Conservation (phyloP, 2,113 vertebrate species). For the Leucopsar rothschildi region DNA sequence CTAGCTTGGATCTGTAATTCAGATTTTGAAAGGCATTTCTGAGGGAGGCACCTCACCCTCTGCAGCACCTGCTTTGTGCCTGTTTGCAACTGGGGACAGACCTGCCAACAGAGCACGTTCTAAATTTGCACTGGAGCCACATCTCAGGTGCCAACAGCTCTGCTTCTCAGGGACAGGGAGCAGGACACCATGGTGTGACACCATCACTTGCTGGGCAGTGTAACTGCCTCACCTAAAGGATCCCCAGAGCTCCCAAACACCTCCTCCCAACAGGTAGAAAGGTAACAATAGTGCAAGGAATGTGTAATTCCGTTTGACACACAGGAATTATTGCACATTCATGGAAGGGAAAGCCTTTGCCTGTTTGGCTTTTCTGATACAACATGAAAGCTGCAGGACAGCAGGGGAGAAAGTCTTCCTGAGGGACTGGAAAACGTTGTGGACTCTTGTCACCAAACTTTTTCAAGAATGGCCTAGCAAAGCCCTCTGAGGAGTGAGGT, state of each 20-base stretch:
- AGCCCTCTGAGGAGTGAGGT: neutral
- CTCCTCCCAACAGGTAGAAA: neutral
- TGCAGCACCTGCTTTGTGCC: neutral
- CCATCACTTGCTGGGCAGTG: neutral
- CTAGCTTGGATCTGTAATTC: neutral
- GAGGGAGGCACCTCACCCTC: neutral
- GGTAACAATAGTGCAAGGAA: neutral
- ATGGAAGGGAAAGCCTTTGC: neutral
- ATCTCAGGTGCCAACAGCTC: neutral
- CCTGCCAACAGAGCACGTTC: neutral
- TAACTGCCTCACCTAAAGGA: neutral
- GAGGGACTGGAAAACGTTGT: neutral
- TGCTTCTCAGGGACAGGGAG: neutral
- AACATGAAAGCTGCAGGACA: neutral
- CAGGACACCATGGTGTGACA: fast-evolving
- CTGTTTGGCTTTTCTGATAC: neutral
- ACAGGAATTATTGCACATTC: neutral
- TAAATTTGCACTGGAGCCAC: neutral
- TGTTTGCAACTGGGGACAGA: neutral
- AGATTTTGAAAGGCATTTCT: neutral
- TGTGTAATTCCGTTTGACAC: neutral
- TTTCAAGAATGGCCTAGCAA: neutral
- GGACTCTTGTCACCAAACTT: neutral
- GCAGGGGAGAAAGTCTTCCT: neutral
- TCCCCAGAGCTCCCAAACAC: neutral